Evolutionary conservation across 2,888 invertebrate genomes (phyloP), one percentile per base, ranked within the genome.

Genomic region (Epirrhoe alternata): DNA sequence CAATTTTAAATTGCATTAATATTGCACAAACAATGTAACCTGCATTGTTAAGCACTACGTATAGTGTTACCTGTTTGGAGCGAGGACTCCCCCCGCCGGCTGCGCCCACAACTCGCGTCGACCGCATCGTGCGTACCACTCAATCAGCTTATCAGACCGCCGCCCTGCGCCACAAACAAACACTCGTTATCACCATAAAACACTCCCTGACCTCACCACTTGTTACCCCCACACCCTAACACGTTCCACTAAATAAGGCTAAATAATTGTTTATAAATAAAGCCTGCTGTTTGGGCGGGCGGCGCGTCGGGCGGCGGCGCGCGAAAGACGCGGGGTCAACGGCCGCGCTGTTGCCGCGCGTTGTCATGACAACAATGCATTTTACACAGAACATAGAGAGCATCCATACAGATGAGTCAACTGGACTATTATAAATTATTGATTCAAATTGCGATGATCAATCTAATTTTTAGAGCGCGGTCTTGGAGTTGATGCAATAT

Each of bases 361-460:
- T 86, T 73, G 83, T 71, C 80, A 85, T 85, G 80, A 73, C 75
- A 69, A 86, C 86, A 71, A 68, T 82, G 81, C 82, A 81, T 70
- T 76, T 60, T 52, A 4, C 77, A 75, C 42, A 79, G 81, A 82
- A 5, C 60, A 72, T 3, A 12, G 12, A 42, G 38, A 42, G 12
- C 16, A 7, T 6, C 57, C 52, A 12, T 45, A n/a, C 66, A n/a
- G 49, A 7, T 56, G 61, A 63, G 63, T 51, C 56, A 52, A 47
- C n/a, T n/a, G n/a, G n/a, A n/a, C n/a, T n/a, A 38, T 33, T 55
- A 56, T 31, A 64, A 54, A 42, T 31, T 14, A 10, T 0, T 38
- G 38, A 6, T 7, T 5, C 31, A 31, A 31, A 5, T 31, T 31
- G 31, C n/a, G n/a, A n/a, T n/a, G n/a, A n/a, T n/a, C n/a, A n/a